Base-by-base conservation (phyloP, 2,797 vertebrate species). In the Falco biarmicus region DNA sequence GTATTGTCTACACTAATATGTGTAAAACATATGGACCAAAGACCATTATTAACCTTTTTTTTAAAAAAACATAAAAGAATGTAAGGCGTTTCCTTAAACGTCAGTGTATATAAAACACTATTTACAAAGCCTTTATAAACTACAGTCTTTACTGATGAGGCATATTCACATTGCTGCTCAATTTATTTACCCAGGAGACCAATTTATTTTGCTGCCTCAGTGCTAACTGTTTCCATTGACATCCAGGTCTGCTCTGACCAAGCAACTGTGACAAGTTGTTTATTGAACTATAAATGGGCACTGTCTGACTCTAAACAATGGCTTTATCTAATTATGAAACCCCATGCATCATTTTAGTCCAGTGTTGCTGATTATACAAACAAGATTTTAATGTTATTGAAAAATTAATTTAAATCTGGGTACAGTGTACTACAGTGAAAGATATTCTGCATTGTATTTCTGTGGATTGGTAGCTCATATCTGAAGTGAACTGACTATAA, bases 211-310 rank as follows among this genome's bases (percentile, higher is more conserved):
- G 41, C 96, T 98, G 79, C 96, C 97, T 98, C 86, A 13, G 90
- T 96, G 95, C 97, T 98, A 97, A 98, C 97, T 97, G 98, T 98
- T 98, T 98, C 97, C 97, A 98, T 97, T 98, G 98, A 98, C 98
- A 98, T 96, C 93, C 95, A 97, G 97, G 96, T 98, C 98, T 97
- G 97, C 98, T 98, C 97, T 97, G 96, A 97, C 97, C 98, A 98
- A 98, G 98, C 98, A 98, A 98, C 98, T 98, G 98, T 98, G 98
- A 98, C 98, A 98, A 98, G 98, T 97, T 98, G 98, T 98, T 98
- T 98, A 98, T 98, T 98, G 98, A 98, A 98, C 98, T 98, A 98
- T 98, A 98, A 98, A 98, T 7, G 78, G 97, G 97, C 96, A 97
- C 98, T 98, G 97, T 97, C 98, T 98, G 97, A 96, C 97, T 98